Evolutionary conservation across 64 coral and sea anemone species (phyloP), one percentile per base, ranked within the genome.

Genomic region (Montipora efflorescens): DNA sequence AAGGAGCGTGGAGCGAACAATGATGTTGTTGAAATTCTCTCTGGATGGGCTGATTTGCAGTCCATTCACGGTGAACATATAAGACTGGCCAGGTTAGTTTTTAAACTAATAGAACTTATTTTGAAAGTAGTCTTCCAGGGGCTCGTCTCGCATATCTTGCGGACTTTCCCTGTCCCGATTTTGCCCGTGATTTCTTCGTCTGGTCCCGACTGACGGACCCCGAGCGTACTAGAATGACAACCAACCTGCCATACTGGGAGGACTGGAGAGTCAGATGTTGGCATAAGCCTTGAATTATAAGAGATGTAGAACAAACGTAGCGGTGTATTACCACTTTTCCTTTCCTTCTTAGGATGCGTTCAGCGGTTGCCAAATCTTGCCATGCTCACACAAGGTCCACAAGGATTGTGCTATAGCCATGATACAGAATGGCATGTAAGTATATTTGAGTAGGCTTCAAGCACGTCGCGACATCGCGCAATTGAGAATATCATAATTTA

Each of bases 341-440:
- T 20, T 46, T 28, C 55, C 21, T 0, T 16, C 4, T 62, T 74
- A 95, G 94, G 94, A 95, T 76, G 90, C 90, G 2, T 95, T 95
- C 84, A 91, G 80, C 12, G 94, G 94, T 10, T 95, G 94, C 44
- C 89, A 92, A 25, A 88, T 95, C 22, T 57, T 95, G 13, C 89
- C 94, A 47, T 95, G 94, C 74, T 95, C 94, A 8, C 94, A 95
- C 83, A 95, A 95, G 76, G 83, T 95, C 14, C 94, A 95, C 5
- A 82, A 82, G 15, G 90, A 95, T 3, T 95, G 94, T 36, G 94
- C 90, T 16, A 57, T 92, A 45, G 89, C 80, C 11, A 92, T 95
- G 90, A 62, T 92, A 53, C 71, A 66, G 43, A 95, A 92, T 59
- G 94, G 94, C 87, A 51, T 91, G 94, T 95, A 92, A 92, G 90